These are phyloP conservation scores for Tachypleus tridentatus DNA, from an alignment of 1,140 invertebrate genomes.

Conservation along the genomic window DNA sequence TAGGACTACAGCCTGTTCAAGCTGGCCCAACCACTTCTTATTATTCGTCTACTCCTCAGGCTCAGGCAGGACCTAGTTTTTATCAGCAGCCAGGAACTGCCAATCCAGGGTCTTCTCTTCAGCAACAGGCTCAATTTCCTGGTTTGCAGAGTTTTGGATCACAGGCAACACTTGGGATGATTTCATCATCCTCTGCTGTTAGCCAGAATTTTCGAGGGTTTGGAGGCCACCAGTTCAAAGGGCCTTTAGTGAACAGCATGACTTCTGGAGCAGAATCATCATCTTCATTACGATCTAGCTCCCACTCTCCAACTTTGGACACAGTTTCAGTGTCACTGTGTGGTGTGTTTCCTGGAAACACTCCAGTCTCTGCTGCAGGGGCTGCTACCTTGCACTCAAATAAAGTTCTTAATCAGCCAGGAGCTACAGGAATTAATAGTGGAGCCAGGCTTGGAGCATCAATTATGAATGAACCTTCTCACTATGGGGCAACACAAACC, in stretches of 20 bases:
- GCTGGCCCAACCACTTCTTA: slow-evolving; percentile 40
- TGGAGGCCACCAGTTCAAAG: slow-evolving; percentile 19
- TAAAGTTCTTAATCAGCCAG: not conserved
- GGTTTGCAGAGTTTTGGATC: slow-evolving; percentile 21
- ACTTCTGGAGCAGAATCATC: slow-evolving; percentile 12
- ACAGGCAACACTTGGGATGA: slow-evolving; percentile 15
- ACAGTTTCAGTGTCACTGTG: slow-evolving; percentile 5
- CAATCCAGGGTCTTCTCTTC: slow-evolving; percentile 19
- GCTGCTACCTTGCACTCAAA: no score
- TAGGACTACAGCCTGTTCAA: slow-evolving; percentile 39
- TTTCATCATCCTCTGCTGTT: slow-evolving; percentile 14
- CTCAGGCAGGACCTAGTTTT: slow-evolving; percentile 16
- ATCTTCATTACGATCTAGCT: slow-evolving; percentile 5
- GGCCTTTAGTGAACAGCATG: slow-evolving; percentile 8
- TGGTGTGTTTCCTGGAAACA: slow-evolving; percentile 10
- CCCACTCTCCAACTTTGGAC: slow-evolving; percentile 14
- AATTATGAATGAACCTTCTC: slow-evolving; percentile 8
- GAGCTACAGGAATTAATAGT: slow-evolving; percentile 3
- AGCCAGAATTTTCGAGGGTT: slow-evolving; percentile 16
- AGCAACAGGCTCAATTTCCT: slow-evolving; percentile 18
- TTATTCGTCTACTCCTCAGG: slow-evolving; percentile 33
- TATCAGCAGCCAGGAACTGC: slow-evolving; percentile 19
- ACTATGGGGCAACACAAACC: slow-evolving; percentile 13
- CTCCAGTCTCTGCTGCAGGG: slow-evolving; percentile 11
- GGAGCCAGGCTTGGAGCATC: slow-evolving; percentile 6